Conservation (phyloP, 2,113 vertebrate genomes). For the Rhizomys pruinosus region DNA sequence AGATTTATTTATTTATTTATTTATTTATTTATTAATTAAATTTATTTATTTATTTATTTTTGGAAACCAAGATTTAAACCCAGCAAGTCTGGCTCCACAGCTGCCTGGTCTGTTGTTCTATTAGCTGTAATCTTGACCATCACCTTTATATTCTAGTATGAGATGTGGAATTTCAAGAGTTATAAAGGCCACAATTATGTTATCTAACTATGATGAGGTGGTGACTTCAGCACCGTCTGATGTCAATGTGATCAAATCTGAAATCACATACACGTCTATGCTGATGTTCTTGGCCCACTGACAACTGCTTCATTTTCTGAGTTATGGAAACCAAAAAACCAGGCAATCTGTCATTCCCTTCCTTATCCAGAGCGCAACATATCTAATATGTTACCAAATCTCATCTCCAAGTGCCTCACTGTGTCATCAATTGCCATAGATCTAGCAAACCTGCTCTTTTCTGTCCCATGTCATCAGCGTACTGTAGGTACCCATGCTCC, state of each 20-base stretch:
- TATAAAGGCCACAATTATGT: not conserved
- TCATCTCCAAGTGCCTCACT: no score
- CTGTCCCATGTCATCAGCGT: not conserved
- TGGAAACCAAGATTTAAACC: not conserved
- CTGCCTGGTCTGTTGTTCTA: not conserved
- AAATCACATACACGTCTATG: not conserved
- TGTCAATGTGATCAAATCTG: not conserved
- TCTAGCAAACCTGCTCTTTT: not conserved
- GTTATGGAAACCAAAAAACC: not conserved
- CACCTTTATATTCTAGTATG: not conserved
- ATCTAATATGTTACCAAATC: not conserved
- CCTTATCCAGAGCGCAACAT: not conserved
- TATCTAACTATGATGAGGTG: not conserved
- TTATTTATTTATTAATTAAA: no score
- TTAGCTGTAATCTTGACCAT: not conserved
- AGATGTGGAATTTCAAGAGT: conserved; percentile 6
- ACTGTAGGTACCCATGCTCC: not conserved
- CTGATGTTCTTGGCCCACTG: not conserved
- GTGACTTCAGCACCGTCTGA: not conserved
- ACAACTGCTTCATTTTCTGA: not conserved
- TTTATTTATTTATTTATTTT: no score
- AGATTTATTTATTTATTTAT: no score
- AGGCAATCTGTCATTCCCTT: not conserved
- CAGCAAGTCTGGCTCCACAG: not conserved
- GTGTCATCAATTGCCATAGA: not conserved